Evolutionary conservation across 2,888 invertebrate species (phyloP).

Genomic region (Plebejus anna): DNA sequence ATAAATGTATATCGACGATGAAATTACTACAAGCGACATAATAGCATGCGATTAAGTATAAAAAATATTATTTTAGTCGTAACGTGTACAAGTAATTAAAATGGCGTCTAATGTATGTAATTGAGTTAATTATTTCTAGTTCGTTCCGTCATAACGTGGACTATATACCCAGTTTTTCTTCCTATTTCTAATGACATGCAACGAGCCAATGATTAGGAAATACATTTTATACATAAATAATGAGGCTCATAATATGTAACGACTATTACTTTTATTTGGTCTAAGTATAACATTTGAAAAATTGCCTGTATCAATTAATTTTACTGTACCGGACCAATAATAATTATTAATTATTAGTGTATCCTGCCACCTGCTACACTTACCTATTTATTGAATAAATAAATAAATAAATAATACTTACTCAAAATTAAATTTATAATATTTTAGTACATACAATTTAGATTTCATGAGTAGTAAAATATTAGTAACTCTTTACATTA

Average conservation of each 20-base stretch:
- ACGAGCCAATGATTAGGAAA: background rate
- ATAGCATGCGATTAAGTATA: constrained; percentile 16
- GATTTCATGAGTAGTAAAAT: too few relatives aligned
- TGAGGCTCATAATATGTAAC: background rate
- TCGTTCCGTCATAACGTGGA: background rate
- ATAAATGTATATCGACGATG: background rate
- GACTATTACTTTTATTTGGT: background rate
- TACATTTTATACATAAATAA: background rate
- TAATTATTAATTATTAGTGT: background rate
- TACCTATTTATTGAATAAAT: too few relatives aligned
- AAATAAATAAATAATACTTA: background rate
- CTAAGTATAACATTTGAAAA: background rate
- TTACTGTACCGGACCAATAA: background rate
- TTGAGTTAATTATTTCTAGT: constrained; percentile 17
- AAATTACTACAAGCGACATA: constrained; percentile 1
- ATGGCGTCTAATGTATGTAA: background rate
- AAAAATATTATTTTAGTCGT: background rate
- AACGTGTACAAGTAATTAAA: constrained; percentile 13
- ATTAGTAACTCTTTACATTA: too few relatives aligned
- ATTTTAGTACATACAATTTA: too few relatives aligned
- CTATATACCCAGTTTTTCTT: constrained; percentile 13
- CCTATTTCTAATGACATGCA: constrained; percentile 3
- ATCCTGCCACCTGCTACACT: background rate
- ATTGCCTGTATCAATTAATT: background rate
- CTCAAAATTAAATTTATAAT: too few relatives aligned